Evolutionary conservation across 1,140 invertebrate genomes (phyloP), one percentile per base, ranked within the genome.

Genomic region (Camponotus floridanus): DNA sequence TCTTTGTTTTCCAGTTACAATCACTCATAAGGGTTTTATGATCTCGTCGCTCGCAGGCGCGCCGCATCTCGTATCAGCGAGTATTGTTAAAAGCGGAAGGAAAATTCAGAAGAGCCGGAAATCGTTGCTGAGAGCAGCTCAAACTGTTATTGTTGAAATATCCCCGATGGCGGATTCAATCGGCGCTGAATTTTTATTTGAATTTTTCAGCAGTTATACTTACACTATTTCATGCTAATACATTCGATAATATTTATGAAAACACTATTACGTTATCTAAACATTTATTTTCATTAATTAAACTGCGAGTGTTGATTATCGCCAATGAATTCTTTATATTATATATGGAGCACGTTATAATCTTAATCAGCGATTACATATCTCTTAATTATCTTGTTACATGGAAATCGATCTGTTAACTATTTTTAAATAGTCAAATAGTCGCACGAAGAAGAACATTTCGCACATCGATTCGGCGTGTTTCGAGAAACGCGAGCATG

Each of bases 1-100:
- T 86, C 79, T 86, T 88, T 78, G 87, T 84, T 88, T 89, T 88
- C 89, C 84, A 78, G 48, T 90, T 90, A 88, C 89, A 73, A 88
- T 90, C 89, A 42, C 81, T 90, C 86, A 85, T 88, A 61, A 61
- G 83, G 88, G 76, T 86, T 90, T 90, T 88, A 90, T 86, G 86
- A 85, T 90, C 87, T 90, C 89, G 76, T 90, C 85, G 88, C 81
- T 87, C 68, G 36, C 45, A 86, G 89, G 68, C 87, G 61, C 33
- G 76, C 68, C 62, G 13, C 74, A 57, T 33, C 36, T 86, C 62
- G 13, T 88, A 88, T 88, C 87, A 73, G 73, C 39, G 36, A 26
- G 61, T 57, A 87, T 78, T 85, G 73, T 85, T 76, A 78, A 78
- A 45, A 48, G 48, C 48, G 71, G 31, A 42, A 76, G 57, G 70